phyloP scores from a whole-genome alignment of 23 tunicate genomes.

The Oikopleura vanhoeffeni region DNA sequence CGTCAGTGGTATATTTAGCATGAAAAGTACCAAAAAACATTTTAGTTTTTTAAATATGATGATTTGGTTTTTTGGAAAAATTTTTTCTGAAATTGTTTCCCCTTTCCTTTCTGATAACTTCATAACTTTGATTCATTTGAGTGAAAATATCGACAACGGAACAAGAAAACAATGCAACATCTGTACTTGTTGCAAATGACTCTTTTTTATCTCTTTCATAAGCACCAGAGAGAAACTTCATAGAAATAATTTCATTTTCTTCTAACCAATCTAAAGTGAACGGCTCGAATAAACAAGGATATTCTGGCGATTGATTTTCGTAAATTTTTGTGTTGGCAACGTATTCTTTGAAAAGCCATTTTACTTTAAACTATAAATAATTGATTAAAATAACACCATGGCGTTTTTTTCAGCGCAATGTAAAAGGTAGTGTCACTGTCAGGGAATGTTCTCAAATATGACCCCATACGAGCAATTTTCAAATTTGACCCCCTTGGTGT shows the following conservation, averaged over 20 bases:
- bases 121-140: conserved; percentile 64
- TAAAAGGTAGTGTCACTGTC: too few species aligned
- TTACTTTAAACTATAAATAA: conserved; percentile 84
- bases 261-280: conserved; percentile 79
- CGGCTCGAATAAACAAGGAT: conserved; percentile 64
- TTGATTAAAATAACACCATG: too few species aligned
- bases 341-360: conserved; percentile 64
- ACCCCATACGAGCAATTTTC: too few species aligned
- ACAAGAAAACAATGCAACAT: conserved; percentile 60
- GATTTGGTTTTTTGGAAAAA: too few species aligned
- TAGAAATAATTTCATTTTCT: conserved; percentile 46
- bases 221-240: conserved; percentile 34
- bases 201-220: conserved; percentile 55
- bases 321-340: conserved; percentile 21
- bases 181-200: conserved; percentile 40
- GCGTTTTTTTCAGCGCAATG: too few species aligned
- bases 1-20: too few species aligned
- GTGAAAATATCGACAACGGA: conserved; percentile 86
- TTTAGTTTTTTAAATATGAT: too few species aligned
- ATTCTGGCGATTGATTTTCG: conserved; percentile 29
- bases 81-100: too few species aligned
- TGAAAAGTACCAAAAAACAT: too few species aligned
- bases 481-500: too few species aligned
- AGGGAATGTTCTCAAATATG: too few species aligned
- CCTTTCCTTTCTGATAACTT: conserved; percentile 59